Percentiles rank a stretch among this genome's conserved stretches.
These are phyloP conservation scores for Spatulosminthurus flaviceps DNA, from an alignment of 2,888 invertebrate genomes.

Conservation along the genomic window DNA sequence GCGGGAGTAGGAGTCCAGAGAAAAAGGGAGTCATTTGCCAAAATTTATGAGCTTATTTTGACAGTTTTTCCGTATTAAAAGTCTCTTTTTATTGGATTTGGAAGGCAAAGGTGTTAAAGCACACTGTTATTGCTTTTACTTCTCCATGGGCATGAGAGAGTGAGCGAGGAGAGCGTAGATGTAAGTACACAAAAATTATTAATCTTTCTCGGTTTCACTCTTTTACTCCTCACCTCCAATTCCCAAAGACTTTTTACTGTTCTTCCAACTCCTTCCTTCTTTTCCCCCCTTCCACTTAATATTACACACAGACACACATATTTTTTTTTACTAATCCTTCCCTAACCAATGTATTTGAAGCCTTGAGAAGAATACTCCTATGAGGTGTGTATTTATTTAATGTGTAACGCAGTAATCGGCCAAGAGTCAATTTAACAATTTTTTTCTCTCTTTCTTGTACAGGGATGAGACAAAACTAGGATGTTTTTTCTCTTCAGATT, in stretches of 20 bases:
- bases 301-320: too few species aligned
- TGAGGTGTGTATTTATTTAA: too few species aligned
- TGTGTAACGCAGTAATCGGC: neutral
- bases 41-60: constrained; percentile 46
- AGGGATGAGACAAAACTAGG: neutral
- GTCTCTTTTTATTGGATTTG: constrained; percentile 46
- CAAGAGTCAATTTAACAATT: neutral
- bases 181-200: constrained; percentile 40
- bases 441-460: neutral
- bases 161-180: neutral
- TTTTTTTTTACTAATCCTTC: too few species aligned
- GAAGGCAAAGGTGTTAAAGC: constrained; percentile 47
- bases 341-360: too few species aligned
- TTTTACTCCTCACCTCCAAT: neutral
- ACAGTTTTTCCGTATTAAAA: constrained; percentile 46
- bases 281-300: too few species aligned
- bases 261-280: too few species aligned
- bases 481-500: neutral
- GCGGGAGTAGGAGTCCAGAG: constrained; percentile 36
- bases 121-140: constrained; percentile 41
- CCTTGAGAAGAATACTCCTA: too few species aligned
- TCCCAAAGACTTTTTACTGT: too few species aligned
- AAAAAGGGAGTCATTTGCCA: constrained; percentile 46
- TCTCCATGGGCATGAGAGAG: too few species aligned
- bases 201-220: constrained; percentile 42